phyloP scores from a whole-genome alignment of 2,888 invertebrate species.

The Panzeria rudis region DNA sequence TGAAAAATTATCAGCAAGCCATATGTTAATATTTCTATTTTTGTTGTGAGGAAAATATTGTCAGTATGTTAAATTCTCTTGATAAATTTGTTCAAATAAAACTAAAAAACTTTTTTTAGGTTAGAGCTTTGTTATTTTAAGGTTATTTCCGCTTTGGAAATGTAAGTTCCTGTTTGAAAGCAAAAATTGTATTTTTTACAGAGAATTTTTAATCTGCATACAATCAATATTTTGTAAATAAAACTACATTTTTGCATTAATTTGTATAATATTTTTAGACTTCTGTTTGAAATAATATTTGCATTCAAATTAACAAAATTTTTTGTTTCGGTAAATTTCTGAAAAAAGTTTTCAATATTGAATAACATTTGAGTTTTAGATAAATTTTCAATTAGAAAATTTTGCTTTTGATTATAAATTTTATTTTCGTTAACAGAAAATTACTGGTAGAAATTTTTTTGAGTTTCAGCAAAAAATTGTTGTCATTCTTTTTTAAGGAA shows the following conservation, averaged over 20 bases:
- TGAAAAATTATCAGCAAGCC: constrained; percentile 44
- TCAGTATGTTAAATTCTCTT: background rate
- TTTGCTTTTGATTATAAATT: too few relatives aligned
- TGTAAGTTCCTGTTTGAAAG: constrained; percentile 39
- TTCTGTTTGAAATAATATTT: background rate
- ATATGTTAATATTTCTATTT: constrained; percentile 41
- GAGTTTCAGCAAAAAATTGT: too few relatives aligned
- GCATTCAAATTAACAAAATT: background rate
- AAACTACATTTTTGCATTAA: background rate
- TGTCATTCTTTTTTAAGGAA: too few relatives aligned
- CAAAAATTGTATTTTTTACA: background rate
- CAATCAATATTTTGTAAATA: background rate
- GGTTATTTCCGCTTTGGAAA: constrained; percentile 55
- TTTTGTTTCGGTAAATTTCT: too few relatives aligned
- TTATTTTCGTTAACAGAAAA: too few relatives aligned
- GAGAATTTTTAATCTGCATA: background rate
- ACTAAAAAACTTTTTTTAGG: constrained; percentile 7
- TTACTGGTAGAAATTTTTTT: too few relatives aligned
- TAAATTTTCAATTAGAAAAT: too few relatives aligned
- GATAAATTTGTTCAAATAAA: constrained; percentile 18
- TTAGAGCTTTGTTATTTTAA: constrained; percentile 30
- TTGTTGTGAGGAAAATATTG: background rate
- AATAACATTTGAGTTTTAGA: too few relatives aligned
- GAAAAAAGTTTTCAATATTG: too few relatives aligned
- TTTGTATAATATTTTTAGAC: background rate